Percentiles rank a stretch among this genome's conserved stretches.
Evolutionary conservation across 2,113 vertebrate species (phyloP).

Genomic region (Tringa solitaria): DNA sequence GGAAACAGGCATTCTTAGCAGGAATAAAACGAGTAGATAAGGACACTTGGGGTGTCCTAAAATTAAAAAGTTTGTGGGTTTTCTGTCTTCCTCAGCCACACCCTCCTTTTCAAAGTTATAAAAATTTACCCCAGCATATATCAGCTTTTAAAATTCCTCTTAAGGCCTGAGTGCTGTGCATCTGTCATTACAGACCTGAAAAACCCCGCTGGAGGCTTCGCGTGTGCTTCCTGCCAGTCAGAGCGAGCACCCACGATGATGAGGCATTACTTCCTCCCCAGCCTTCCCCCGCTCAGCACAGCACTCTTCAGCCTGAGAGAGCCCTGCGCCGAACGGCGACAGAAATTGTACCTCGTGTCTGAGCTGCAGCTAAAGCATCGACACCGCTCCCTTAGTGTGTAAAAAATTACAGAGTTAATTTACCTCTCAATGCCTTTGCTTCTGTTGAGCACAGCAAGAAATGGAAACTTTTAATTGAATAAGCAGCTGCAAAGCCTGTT

Average conservation of each 20-base stretch:
- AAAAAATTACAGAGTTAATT: background rate
- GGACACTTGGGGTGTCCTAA: background rate
- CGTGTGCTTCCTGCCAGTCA: conserved; percentile 5
- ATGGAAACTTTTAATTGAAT: background rate
- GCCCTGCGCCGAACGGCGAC: background rate
- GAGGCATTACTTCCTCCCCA: conserved; percentile 23
- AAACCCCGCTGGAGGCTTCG: background rate
- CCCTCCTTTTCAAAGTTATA: background rate
- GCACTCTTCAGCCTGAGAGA: background rate
- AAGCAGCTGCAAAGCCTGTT: background rate
- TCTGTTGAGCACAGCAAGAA: background rate
- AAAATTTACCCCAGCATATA: background rate
- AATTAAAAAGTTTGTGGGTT: fast-evolving
- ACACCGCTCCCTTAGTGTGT: background rate
- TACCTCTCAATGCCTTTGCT: background rate
- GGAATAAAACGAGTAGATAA: background rate
- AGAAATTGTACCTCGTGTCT: background rate
- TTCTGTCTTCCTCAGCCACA: background rate
- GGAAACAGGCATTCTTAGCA: background rate
- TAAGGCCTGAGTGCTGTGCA: background rate
- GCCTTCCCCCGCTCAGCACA: background rate
- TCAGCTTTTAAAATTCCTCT: background rate
- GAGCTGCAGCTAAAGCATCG: background rate
- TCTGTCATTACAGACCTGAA: background rate
- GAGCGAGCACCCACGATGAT: background rate